Evolutionary conservation across 2,113 vertebrate genomes (phyloP).

Genomic region (Anguilla japonica): DNA sequence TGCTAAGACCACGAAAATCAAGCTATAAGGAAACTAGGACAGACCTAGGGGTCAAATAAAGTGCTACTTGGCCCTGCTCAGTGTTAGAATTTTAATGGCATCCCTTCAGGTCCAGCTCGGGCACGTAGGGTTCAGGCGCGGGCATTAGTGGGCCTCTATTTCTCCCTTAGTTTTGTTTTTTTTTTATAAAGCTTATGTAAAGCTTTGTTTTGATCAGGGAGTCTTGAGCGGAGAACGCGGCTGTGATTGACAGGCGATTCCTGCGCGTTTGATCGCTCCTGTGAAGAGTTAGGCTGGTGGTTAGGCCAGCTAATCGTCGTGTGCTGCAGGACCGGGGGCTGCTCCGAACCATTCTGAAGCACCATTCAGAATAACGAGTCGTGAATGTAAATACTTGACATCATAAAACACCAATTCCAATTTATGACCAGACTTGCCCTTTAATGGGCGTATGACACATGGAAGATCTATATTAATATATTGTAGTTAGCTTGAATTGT

Average conservation of each 20-base stretch:
- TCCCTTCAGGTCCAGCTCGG: not conserved
- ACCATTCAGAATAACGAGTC: not conserved
- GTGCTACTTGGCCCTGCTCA: not conserved
- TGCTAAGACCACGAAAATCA: not conserved
- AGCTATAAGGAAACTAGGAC: not conserved
- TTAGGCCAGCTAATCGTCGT: not conserved
- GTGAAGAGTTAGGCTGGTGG: not conserved
- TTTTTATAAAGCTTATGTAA: not conserved
- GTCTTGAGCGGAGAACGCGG: not conserved
- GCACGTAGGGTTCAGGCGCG: not conserved
- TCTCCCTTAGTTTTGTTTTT: not conserved
- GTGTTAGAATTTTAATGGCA: not conserved
- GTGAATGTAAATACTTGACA: slow-evolving; percentile 17
- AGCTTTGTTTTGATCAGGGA: not conserved
- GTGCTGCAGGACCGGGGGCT: not conserved
- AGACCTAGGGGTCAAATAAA: not conserved
- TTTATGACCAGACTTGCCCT: slow-evolving; percentile 21
- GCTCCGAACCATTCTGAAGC: not conserved
- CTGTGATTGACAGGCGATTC: not conserved
- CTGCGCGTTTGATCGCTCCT: not conserved
- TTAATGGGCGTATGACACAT: slow-evolving; percentile 73
- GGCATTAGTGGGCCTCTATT: not conserved
- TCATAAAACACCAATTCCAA: not conserved
- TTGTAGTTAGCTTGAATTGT: slow-evolving; percentile 83
- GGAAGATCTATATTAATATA: slow-evolving; percentile 88